Evolutionary conservation across 2,888 invertebrate species (phyloP), one percentile per base, ranked within the genome.

Genomic region (Caenorhabditis drosophilae): DNA sequence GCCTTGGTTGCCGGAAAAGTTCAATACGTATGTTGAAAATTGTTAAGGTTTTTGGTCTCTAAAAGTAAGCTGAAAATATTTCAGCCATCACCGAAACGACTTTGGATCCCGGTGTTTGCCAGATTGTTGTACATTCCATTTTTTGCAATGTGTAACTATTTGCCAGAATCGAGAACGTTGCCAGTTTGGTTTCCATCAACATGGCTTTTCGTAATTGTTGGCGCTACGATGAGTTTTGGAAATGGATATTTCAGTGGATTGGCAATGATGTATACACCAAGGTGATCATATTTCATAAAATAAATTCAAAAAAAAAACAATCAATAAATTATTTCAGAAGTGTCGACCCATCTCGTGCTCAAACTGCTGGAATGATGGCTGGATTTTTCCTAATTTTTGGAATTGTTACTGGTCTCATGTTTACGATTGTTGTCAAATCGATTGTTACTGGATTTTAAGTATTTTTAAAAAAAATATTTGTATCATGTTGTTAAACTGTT

Each of bases 171-270:
- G n/a, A 58, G 73, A 20, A 56, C 87, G 1, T 82, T 93, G 63
- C 91, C 92, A 0, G 89, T 96, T 18, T 84, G 89, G 26, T 89
- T 96, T 47, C 61, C 86, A 40, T 90, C 88, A 76, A 95, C 97
- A 84, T 79, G 68, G 69, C 47, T 60, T 22, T 82, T 74, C 66
- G 64, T 81, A 41, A 45, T 77, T 36, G 62, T 73, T 22, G 72
- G 89, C 0, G 86, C 90, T 0, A 79, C 91, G 1, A 88, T 96
- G 87, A 93, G 92, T 11, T 87, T 93, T 80, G 90, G 90, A 54
- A 92, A 92, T 34, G 98, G 98, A 1, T 98, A 98, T 84, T 90
- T 90, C 78, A 93, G 93, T 84, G 92, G 93, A 26, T 85, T 93
- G 22, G 90, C 89, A 48, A 93, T 95, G 93, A 93, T 93, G 92